Conservation (phyloP, 2,888 invertebrate genomes). For the Kryphioiulus occultus region DNA sequence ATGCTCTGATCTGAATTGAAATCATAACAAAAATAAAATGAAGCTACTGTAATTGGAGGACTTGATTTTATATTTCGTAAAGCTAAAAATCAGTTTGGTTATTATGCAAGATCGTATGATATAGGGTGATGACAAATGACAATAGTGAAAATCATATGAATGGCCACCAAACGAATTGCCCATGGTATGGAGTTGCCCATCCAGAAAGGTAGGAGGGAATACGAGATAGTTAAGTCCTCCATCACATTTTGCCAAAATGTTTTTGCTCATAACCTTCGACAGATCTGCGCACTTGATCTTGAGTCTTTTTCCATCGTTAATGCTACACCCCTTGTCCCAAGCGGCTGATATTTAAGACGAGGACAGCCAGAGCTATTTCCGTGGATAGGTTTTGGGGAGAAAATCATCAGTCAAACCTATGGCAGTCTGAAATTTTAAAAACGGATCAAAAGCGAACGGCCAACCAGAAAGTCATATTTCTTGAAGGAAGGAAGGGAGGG, state of each 20-base stretch:
- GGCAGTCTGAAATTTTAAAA: background rate
- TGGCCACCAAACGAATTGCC: no score
- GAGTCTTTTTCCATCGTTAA: slow-evolving; percentile 35
- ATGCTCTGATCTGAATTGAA: no score
- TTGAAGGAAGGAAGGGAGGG: background rate
- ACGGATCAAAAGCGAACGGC: slow-evolving; percentile 28
- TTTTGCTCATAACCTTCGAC: slow-evolving; percentile 26
- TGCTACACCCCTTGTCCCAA: background rate
- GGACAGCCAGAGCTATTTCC: slow-evolving; percentile 34
- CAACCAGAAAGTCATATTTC: background rate
- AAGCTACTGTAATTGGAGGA: no score
- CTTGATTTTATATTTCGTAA: no score
- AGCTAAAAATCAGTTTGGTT: no score
- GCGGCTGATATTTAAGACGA: slow-evolving; percentile 36
- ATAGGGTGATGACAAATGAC: no score
- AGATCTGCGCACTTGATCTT: slow-evolving; percentile 19
- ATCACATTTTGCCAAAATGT: slow-evolving; percentile 24
- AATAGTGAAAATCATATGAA: no score
- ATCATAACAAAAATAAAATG: no score
- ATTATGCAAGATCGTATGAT: no score
- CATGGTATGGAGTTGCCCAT: background rate
- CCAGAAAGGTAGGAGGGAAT: background rate
- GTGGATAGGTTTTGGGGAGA: background rate
- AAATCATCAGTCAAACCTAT: slow-evolving; percentile 26
- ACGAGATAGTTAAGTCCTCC: background rate